Conservation (phyloP, 1,140 invertebrate species). For the Samia ricini region DNA sequence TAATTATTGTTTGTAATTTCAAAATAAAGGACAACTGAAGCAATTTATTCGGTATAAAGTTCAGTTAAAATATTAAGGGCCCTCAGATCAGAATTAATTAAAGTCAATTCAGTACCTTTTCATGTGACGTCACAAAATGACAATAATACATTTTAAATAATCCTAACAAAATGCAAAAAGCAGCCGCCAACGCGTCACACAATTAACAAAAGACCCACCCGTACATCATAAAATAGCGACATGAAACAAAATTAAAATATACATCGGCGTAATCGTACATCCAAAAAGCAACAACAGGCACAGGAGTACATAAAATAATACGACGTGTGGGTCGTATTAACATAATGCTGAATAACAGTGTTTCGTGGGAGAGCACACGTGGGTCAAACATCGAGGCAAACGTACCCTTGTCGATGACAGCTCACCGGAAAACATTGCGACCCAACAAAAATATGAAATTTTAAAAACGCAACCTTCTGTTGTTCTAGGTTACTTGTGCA, state of each 20-base stretch:
- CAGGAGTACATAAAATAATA: constrained; percentile 59
- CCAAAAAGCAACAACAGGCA: constrained; percentile 31
- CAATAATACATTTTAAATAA: not conserved
- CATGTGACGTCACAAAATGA: too few species aligned
- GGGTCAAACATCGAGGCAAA: constrained; percentile 52
- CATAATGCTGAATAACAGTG: constrained; percentile 66
- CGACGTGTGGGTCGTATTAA: constrained; percentile 55
- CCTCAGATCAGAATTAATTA: too few species aligned
- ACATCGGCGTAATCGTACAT: not conserved
- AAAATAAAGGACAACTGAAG: too few species aligned
- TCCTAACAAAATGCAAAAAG: not conserved
- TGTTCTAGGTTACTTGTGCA: constrained; percentile 15
- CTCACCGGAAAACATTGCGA: constrained; percentile 24
- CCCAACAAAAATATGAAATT: constrained; percentile 39
- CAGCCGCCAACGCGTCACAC: constrained; percentile 4
- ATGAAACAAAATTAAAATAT: constrained; percentile 18
- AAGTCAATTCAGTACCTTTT: too few species aligned
- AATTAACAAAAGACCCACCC: constrained; percentile 7
- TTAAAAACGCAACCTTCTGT: constrained; percentile 17
- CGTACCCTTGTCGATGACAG: not conserved
- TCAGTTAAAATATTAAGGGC: too few species aligned
- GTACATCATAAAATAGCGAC: constrained; percentile 9
- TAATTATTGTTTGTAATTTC: too few species aligned
- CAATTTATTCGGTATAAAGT: too few species aligned
- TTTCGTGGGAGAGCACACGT: constrained; percentile 58